A percentile compares a stretch with the other conserved stretches of the same genome.
Evolutionary conservation across 2,113 vertebrate genomes (phyloP).

Genomic region (Corythoichthys intestinalis): DNA sequence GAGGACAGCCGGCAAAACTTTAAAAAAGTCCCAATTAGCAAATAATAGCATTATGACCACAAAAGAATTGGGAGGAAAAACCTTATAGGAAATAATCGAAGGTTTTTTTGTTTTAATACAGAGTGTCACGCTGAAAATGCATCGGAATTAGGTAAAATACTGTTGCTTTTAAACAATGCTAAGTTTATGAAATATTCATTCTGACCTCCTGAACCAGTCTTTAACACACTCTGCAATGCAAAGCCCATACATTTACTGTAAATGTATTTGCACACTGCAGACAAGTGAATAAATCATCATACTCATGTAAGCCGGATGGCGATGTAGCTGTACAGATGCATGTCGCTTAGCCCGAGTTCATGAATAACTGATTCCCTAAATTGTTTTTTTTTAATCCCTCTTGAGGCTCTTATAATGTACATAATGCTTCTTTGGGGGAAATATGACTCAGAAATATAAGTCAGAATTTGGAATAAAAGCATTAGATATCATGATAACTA

Average conservation of each 20-base stretch:
- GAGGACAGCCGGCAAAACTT: neutral
- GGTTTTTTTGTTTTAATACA: neutral
- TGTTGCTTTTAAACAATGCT: neutral
- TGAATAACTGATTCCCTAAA: conserved; percentile 46
- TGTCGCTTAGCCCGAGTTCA: conserved; percentile 24
- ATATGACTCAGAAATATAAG: no score
- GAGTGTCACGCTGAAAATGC: neutral
- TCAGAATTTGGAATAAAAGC: no score
- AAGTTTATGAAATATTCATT: conserved; percentile 28
- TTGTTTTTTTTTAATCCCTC: conserved; percentile 14
- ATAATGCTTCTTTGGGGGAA: neutral
- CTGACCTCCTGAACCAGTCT: conserved; percentile 23
- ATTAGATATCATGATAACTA: no score
- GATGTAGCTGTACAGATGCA: neutral
- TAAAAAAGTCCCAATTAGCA: neutral
- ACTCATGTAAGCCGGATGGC: conserved; percentile 22
- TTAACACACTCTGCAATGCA: conserved; percentile 20
- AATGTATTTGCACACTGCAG: neutral
- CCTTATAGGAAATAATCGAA: neutral
- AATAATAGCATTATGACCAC: neutral
- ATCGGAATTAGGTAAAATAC: neutral
- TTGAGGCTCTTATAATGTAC: neutral
- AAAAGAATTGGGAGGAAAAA: neutral
- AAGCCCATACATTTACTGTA: conserved; percentile 2
- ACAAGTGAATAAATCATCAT: conserved; percentile 54